These are phyloP conservation scores for Stenodema calcarata DNA, from an alignment of 2,888 invertebrate genomes.

Conservation along the genomic window DNA sequence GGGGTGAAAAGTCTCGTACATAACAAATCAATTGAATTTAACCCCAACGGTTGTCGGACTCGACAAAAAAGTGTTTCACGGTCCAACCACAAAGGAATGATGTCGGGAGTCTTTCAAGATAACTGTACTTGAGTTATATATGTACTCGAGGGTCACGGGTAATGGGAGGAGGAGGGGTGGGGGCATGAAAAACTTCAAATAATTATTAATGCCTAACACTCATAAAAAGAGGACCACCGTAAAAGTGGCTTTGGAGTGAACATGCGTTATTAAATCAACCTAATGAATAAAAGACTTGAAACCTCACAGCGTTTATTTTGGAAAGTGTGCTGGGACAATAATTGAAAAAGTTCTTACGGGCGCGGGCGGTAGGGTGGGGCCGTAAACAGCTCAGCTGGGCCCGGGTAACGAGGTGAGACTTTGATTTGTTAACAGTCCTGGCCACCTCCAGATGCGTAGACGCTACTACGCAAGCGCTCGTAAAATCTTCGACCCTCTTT, in stretches of 20 bases:
- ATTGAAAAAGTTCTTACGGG: constrained; percentile 8
- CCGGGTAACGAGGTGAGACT: constrained; percentile 29
- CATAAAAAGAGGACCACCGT: background rate
- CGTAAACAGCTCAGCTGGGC: constrained; percentile 32
- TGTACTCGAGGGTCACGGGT: background rate
- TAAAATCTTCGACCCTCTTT: background rate
- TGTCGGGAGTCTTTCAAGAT: background rate
- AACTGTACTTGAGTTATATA: background rate
- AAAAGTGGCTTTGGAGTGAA: background rate
- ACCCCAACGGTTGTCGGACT: background rate
- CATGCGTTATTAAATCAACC: background rate
- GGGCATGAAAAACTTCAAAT: background rate
- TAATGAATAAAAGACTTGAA: background rate
- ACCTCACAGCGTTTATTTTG: background rate
- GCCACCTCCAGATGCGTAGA: background rate
- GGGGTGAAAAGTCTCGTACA: background rate
- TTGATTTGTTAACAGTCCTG: constrained; percentile 11
- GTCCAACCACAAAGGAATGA: background rate
- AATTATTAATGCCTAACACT: background rate
- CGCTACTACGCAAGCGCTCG: background rate
- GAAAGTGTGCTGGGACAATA: constrained; percentile 1
- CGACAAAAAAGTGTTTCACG: background rate
- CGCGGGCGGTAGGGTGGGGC: background rate
- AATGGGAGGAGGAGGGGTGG: no score
- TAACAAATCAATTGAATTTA: background rate